Base-by-base conservation (phyloP, 2,888 invertebrate species). In the Phortica magna region DNA sequence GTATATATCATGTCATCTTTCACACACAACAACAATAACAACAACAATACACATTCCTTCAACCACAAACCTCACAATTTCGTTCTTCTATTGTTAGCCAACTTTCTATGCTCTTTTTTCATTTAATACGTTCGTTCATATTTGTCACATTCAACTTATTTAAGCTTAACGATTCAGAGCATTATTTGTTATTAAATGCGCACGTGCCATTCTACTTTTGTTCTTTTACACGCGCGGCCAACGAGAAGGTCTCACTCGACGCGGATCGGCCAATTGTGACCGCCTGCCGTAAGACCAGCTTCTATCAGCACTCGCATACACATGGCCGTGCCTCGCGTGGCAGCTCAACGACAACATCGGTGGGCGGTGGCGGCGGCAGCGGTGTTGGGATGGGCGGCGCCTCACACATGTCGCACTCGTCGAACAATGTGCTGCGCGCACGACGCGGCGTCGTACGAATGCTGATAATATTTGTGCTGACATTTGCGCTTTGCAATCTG, bases 401-500 rank as follows among this genome's bases (percentile, higher is more conserved):
- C 81, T 93, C 93, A 78, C 95, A 95, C 88, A 93, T 95, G 87
- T 94, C 95, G 48, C 95, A 95, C 82, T 93, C 95, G 70, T 95
- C 96, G 72, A 95, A 94, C 84, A 96, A 96, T 90, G 95, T 96
- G 12, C 91, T 97, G 78, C 94, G 95, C 73, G 96, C 97, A 41
- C 94, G 97, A 22, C 94, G 96, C 48, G 96, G 96, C 70, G 98
- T 98, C 71, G 96, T 98, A 82, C 95, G 96, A 80, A 96, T 98
- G 95, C 93, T 98, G 83, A 96, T 98, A 79, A 95, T 96, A 42
- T 96, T 98, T 70, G 97, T 98, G 71, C 93, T 96, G 82, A 95
- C 96, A 74, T 98, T 98, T 92, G 97, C 97, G 17, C 89, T 97
- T 55, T 97, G 98, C 92, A 97, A 98, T 91, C 93, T 98, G 79